A percentile compares a stretch with the other conserved stretches of the same genome.
These are phyloP conservation scores for Brachionus asplanchnoidis DNA, from an alignment of 1,140 invertebrate genomes.

Conservation along the genomic window DNA sequence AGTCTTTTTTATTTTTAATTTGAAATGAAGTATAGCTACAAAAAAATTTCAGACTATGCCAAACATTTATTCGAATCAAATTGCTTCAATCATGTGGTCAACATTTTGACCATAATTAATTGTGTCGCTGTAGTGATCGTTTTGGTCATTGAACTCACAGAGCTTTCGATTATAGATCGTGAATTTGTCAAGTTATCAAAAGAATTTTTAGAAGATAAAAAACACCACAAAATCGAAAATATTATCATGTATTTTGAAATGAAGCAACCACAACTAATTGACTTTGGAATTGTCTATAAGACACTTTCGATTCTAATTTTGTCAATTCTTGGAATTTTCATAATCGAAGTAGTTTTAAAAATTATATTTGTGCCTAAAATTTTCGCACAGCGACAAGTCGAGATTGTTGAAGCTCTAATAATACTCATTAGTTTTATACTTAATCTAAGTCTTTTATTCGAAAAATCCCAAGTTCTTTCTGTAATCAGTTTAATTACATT, in stretches of 20 bases:
- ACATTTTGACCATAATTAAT: slow-evolving; percentile 7
- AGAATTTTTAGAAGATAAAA: not conserved
- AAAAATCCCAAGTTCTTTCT: not conserved
- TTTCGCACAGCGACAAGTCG: not conserved
- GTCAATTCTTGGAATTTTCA: not conserved
- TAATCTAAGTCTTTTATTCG: not conserved
- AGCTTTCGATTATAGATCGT: not conserved
- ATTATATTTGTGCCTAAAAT: slow-evolving; percentile 1
- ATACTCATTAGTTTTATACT: not conserved
- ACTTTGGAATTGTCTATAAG: not conserved
- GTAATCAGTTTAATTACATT: not conserved
- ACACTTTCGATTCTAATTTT: not conserved
- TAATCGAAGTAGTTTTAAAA: not conserved
- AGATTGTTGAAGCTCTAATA: not conserved
- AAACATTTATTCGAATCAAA: not conserved
- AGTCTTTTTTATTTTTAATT: not conserved
- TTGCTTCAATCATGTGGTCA: not conserved
- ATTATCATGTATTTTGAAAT: not conserved
- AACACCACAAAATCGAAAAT: not conserved
- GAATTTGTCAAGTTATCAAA: not conserved
- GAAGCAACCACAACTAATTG: not conserved
- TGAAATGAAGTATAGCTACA: not conserved
- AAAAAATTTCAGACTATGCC: not conserved
- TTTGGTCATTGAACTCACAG: not conserved
- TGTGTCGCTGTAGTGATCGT: not conserved